Conservation (phyloP, 2,797 vertebrate species). For the Simalia tracyae region DNA sequence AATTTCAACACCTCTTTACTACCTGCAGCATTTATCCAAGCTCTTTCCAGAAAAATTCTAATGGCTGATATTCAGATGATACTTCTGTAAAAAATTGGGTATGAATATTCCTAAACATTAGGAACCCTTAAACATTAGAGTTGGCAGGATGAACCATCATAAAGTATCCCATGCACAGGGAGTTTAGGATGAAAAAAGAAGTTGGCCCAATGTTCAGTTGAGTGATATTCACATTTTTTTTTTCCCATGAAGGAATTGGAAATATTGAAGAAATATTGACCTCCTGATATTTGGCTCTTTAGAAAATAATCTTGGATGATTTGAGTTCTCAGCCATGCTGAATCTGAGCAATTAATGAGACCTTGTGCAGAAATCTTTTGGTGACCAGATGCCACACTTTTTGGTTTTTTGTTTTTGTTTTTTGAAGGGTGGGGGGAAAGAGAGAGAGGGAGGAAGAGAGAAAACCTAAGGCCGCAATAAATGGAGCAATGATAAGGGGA, state of each 20-base stretch:
- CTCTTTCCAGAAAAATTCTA: constrained; percentile 7
- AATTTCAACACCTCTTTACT: not conserved
- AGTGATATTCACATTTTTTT: not conserved
- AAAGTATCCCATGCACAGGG: not conserved
- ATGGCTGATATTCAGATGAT: not conserved
- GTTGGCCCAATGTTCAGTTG: not conserved
- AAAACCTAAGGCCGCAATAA: no score
- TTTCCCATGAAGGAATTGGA: not conserved
- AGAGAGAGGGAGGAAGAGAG: no score
- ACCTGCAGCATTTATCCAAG: constrained; percentile 15
- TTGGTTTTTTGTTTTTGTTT: no score
- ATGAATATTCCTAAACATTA: not conserved
- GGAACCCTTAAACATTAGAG: not conserved
- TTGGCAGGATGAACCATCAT: not conserved
- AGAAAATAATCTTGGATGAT: not conserved
- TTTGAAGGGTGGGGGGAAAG: no score
- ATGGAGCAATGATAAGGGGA: no score
- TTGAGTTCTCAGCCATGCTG: not conserved
- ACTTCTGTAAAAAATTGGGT: not conserved
- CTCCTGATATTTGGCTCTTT: not conserved
- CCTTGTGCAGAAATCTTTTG: no score
- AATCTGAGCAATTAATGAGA: not conserved
- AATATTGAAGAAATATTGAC: not conserved
- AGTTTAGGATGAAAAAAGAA: not conserved
- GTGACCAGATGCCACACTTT: no score